A percentile compares a stretch with the other conserved stretches of the same genome.
Evolutionary conservation across 2,888 invertebrate genomes (phyloP).

Genomic region (Chouioia cunea): DNA sequence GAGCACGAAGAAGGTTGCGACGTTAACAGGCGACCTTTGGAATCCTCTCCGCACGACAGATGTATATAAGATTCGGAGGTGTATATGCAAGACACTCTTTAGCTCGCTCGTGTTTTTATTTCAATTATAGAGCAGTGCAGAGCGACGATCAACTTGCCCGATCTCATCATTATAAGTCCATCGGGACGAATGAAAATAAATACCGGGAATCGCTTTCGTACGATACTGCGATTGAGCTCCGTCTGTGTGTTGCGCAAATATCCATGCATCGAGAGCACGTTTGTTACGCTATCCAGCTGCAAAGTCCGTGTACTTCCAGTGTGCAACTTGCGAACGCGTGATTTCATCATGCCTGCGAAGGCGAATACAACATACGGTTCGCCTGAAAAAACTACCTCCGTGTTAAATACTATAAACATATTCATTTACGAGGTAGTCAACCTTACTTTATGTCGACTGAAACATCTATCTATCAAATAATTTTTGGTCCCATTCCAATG

Average conservation of each 20-base stretch:
- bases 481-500: not conserved
- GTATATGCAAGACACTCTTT: not conserved
- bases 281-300: too few species aligned
- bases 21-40: constrained; percentile 36
- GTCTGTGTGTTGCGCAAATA: not conserved
- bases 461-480: not conserved
- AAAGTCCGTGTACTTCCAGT: too few species aligned
- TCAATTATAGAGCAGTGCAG: constrained; percentile 34
- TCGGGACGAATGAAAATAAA: constrained; percentile 25
- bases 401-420: too few species aligned
- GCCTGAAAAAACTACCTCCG: too few species aligned
- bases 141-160: constrained; percentile 19
- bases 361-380: too few species aligned
- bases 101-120: constrained; percentile 31
- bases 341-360: too few species aligned
- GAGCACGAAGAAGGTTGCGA: constrained; percentile 7
- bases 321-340: too few species aligned
- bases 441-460: too few species aligned
- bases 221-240: constrained; percentile 15
- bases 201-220: constrained; percentile 26
- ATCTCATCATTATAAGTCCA: constrained; percentile 44
- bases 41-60: constrained; percentile 7
- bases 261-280: too few species aligned
- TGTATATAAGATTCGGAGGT: not conserved
- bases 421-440: too few species aligned